Base-by-base conservation (phyloP, 2,888 invertebrate species). In the Bellardia bayeri region DNA sequence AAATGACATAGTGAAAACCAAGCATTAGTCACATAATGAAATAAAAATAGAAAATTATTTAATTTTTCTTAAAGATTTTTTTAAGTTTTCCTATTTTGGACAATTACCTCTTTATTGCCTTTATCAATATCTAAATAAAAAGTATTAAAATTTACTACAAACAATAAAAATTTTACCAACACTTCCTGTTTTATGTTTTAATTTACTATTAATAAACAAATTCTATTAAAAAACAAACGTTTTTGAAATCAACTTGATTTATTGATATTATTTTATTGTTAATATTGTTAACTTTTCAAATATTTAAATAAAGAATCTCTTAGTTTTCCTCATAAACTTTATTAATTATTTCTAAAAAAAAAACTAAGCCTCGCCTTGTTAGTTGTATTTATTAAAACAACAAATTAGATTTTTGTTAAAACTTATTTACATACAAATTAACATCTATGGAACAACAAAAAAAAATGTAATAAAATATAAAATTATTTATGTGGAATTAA, bases 401-500 rank as follows among this genome's bases (percentile, higher is more conserved):
- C 11, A 13, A 13, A n/a, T 37, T 14, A n/a, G n/a, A n/a, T 63
- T 63, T 40, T 51, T 63, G 23, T 76, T 54, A n/a, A 79, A 75
- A 63, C 69, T 63, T 69, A 75, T 85, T 85, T 54, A 80, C 80
- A 85, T 75, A 69, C 68, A 81, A 85, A 75, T 81, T 74, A 63
- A 75, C 63, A 42, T 33, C 51, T 40, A 74, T 51, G 61, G 66
- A 45, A 37, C 45, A 42, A 75, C 58, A 33, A 72, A n/a, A 78
- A 42, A 14, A 69, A 63, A 30, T 40, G 5, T 23, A 66, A 66
- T 8, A 66, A 23, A 11, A 45, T 16, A 58, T 30, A 76, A 51
- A 51, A 71, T 33, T 51, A 74, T 74, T 79, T 79, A 63, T 66
- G 40, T 40, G 40, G 66, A 78, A 71, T 54, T 64, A 78, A 83